Base-by-base conservation (phyloP, 2,888 invertebrate genomes). In the Cryptocheilus praepositus region DNA sequence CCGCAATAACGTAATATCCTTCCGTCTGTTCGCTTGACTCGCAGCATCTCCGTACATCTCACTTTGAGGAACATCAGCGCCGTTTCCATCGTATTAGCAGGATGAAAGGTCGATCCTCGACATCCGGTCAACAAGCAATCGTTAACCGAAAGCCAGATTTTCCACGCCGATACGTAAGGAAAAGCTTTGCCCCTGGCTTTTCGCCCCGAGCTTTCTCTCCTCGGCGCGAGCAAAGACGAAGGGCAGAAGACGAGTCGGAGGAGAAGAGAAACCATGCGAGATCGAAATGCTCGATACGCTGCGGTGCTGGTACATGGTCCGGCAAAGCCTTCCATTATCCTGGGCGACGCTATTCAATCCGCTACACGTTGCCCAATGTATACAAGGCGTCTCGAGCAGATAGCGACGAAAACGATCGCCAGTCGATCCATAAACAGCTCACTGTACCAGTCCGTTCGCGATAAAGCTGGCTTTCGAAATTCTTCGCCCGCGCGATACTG, bases 271-370 rank as follows among this genome's bases (percentile, higher is more conserved):
- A 68, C 66, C 74, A 70, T 74, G 79, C 67, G 70, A 79, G 74
- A 79, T 79, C 61, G 70, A 55, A 71, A 66, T 67, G 63, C 67
- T 59, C 62, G 79, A 79, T 79, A 73, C 61, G 62, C 49, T 64
- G 67, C 57, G 64, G 72, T 73, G 76, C 64, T 64, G 79, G 71
- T 79, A 75, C 77, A 79, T 49, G 71, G 71, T 64, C 73, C 66
- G 68, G 77, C 63, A 79, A 79, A 79, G 79, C 79, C 74, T 71
- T 78, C 78, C 73, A 79, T 79, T 79, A 79, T 79, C 71, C 70
- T 61, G 68, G 56, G 66, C 79, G 77, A 67, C 61, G 74, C 79
- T 74, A 75, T 77, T 79, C 79, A 79, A 79, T 79, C 73, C 73
- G 52, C 52, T 74, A 71, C 79, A 77, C 74, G 74, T 74, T 46